Conservation (phyloP, 1,140 invertebrate species). For the Meteorus sp. region DNA sequence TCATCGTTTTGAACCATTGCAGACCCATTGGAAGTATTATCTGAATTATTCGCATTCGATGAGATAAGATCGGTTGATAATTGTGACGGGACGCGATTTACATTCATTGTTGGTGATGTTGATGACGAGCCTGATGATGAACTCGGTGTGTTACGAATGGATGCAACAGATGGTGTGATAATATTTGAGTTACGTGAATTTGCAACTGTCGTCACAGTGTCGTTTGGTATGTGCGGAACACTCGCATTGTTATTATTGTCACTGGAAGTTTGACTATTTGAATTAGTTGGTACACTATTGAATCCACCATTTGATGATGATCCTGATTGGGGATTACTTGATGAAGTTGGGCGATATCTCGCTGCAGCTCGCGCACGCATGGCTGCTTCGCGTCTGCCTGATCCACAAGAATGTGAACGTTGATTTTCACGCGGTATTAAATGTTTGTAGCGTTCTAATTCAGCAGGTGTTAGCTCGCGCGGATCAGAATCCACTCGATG, state of each 20-base stretch:
- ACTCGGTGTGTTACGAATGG: not conserved
- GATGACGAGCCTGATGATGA: not conserved
- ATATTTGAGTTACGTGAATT: not conserved
- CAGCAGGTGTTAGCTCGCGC: slow-evolving; percentile 47
- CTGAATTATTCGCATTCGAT: no score
- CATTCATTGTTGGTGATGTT: not conserved
- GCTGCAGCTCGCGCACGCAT: slow-evolving; percentile 30
- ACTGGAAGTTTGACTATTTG: not conserved
- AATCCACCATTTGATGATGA: slow-evolving; percentile 16
- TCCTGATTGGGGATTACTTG: not conserved
- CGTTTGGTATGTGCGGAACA: not conserved
- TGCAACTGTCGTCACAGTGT: not conserved
- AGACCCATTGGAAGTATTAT: no score
- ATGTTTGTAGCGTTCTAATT: slow-evolving; percentile 51
- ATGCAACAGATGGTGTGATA: not conserved
- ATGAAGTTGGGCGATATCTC: slow-evolving; percentile 27
- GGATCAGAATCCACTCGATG: slow-evolving; percentile 53
- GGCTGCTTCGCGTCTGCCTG: slow-evolving; percentile 31
- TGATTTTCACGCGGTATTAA: slow-evolving; percentile 46
- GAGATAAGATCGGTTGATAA: no score
- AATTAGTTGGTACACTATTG: not conserved
- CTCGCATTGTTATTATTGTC: not conserved
- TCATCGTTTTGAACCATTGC: no score
- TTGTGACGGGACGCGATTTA: no score
- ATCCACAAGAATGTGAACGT: slow-evolving; percentile 33